A percentile compares a stretch with the other conserved stretches of the same genome.
These are phyloP conservation scores for Phyllotis vaccarum DNA, from an alignment of 2,797 vertebrate species.

Conservation along the genomic window DNA sequence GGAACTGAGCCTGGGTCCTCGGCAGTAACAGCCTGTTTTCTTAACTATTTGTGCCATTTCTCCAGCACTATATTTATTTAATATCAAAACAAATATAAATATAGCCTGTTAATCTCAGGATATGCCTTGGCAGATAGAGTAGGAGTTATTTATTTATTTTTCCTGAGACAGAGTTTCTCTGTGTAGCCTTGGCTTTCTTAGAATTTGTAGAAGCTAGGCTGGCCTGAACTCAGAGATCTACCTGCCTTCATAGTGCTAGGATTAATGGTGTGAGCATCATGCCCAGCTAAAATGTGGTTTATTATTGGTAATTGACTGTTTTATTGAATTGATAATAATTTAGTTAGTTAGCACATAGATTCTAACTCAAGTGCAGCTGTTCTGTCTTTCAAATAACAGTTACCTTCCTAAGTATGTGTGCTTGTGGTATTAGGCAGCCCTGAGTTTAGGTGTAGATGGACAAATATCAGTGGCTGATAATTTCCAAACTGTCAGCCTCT, in stretches of 20 bases:
- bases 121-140: conserved; percentile 49
- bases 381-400: background rate
- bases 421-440: conserved; percentile 11
- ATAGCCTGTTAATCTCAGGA: background rate
- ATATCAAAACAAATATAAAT: conserved; percentile 55
- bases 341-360: conserved; percentile 51
- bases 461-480: conserved; percentile 47
- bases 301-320: conserved; percentile 3
- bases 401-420: conserved; percentile 31
- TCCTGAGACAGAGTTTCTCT: background rate
- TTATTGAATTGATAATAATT: conserved; percentile 69
- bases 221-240: background rate
- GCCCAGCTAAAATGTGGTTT: background rate
- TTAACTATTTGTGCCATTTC: background rate
- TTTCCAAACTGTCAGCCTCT: conserved; percentile 54
- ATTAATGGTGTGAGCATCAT: too few relatives aligned
- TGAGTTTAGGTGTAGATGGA: conserved; percentile 50
- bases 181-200: background rate
- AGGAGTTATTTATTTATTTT: background rate
- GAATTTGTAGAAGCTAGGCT: background rate
- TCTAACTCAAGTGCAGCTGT: conserved; percentile 56
- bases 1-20: background rate
- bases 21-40: background rate
- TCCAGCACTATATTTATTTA: conserved; percentile 38
- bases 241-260: background rate